phyloP scores from a whole-genome alignment of 2,888 invertebrate genomes.

The Amblyteles armatorius region DNA sequence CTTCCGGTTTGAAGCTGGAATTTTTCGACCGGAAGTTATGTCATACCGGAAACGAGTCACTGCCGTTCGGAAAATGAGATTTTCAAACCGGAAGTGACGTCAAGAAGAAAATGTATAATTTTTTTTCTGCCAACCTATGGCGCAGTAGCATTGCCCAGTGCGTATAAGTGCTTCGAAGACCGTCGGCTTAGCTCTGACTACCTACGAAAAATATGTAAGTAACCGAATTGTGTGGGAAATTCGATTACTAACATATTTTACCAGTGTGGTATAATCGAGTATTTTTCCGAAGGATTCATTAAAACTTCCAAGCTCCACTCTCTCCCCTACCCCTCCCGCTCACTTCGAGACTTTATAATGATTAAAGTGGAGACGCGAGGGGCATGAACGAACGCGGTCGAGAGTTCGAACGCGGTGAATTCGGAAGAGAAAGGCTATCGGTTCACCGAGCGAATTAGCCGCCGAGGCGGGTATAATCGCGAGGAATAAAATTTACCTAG shows the following conservation, averaged over 20 bases:
- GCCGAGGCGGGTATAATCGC: conserved; percentile 20
- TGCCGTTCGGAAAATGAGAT: too few species aligned
- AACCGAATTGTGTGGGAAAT: background rate
- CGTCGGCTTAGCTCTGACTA: too few species aligned
- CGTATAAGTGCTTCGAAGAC: too few species aligned
- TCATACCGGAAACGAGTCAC: too few species aligned
- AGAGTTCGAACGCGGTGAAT: conserved; percentile 23
- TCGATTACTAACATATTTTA: conserved; percentile 14
- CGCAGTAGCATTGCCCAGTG: too few species aligned
- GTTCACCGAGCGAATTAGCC: conserved; percentile 32
- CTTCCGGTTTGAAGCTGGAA: too few species aligned
- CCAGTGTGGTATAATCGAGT: conserved; percentile 13
- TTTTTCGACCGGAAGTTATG: too few species aligned
- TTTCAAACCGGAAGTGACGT: too few species aligned
- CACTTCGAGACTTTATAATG: conserved; percentile 38
- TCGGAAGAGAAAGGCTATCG: conserved; percentile 18
- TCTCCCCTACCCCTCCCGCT: background rate
- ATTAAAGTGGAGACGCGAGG: conserved; percentile 25
- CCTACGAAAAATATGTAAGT: too few species aligned
- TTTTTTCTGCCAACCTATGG: too few species aligned
- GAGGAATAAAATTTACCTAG: background rate
- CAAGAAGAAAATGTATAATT: too few species aligned
- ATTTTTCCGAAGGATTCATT: conserved; percentile 29
- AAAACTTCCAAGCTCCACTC: conserved; percentile 13
- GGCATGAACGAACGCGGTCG: background rate